These are phyloP conservation scores for Gastrophryne carolinensis DNA, from an alignment of 2,797 vertebrate genomes.

Conservation along the genomic window DNA sequence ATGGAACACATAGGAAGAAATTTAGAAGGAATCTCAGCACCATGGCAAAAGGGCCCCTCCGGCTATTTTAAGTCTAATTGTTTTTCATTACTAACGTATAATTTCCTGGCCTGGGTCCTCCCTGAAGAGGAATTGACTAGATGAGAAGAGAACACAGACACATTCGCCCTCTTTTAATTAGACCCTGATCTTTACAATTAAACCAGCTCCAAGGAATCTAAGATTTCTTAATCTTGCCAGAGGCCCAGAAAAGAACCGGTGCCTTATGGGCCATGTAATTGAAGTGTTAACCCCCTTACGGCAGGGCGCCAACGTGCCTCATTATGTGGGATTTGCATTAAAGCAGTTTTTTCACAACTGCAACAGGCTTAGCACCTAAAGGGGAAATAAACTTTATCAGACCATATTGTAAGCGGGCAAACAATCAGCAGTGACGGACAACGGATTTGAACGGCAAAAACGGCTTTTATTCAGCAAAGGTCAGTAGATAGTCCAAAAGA, in stretches of 20 bases:
- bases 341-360: neutral
- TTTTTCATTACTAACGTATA: conserved; percentile 26
- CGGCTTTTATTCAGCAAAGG: too few relatives aligned
- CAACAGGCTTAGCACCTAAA: neutral
- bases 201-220: neutral
- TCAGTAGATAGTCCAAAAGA: too few relatives aligned
- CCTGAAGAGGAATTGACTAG: conserved; percentile 5
- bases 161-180: conserved; percentile 36
- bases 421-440: too few relatives aligned
- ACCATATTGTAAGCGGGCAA: too few relatives aligned
- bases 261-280: conserved; percentile 22
- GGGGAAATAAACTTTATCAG: too few relatives aligned
- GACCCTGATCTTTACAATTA: conserved; percentile 5
- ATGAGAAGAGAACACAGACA: conserved; percentile 20
- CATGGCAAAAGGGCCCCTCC: neutral
- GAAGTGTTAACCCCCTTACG: conserved; percentile 2
- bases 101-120: conserved; percentile 1
- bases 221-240: conserved; percentile 7
- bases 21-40: neutral
- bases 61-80: neutral
- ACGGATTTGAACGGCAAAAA: too few relatives aligned
- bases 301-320: neutral
- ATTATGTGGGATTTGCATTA: neutral
- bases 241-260: neutral
- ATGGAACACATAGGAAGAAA: neutral